Percentiles rank a stretch among this genome's conserved stretches.
Conservation (phyloP, 2,797 vertebrate species). For the Gobionotothen gibberifrons region DNA sequence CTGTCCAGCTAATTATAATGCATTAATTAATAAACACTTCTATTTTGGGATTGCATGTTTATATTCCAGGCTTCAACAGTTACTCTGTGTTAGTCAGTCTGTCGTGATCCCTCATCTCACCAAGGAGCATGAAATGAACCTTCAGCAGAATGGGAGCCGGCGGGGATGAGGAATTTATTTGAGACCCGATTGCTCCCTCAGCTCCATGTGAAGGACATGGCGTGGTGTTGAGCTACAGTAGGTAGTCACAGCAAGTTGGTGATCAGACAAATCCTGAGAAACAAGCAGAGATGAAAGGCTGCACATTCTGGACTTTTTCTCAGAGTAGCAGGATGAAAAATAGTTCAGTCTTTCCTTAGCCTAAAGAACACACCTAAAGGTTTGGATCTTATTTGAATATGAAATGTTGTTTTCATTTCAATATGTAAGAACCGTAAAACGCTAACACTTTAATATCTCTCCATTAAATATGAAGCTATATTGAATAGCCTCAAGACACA, state of each 20-base stretch:
- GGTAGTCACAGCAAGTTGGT: neutral
- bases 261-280: slow-evolving; percentile 8
- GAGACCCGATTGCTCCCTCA: slow-evolving; percentile 9
- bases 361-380: neutral
- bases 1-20: slow-evolving; percentile 7
- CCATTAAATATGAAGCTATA: neutral
- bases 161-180: slow-evolving; percentile 5
- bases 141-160: slow-evolving; percentile 6
- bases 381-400: neutral
- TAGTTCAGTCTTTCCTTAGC: neutral
- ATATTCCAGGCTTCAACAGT: slow-evolving; percentile 23
- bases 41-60: slow-evolving; percentile 28
- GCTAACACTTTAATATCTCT: neutral
- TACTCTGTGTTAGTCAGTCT: slow-evolving; percentile 15
- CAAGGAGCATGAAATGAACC: slow-evolving; percentile 29
- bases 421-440: neutral
- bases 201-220: slow-evolving; percentile 7
- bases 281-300: slow-evolving; percentile 30
- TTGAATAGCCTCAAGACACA: too few relatives aligned
- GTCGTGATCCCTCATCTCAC: slow-evolving; percentile 25
- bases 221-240: neutral
- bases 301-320: slow-evolving; percentile 7
- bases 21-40: slow-evolving; percentile 26
- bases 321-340: neutral
- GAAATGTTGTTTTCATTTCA: neutral